phyloP scores from a whole-genome alignment of 2,888 invertebrate genomes.

The Gerosis bhagava region DNA sequence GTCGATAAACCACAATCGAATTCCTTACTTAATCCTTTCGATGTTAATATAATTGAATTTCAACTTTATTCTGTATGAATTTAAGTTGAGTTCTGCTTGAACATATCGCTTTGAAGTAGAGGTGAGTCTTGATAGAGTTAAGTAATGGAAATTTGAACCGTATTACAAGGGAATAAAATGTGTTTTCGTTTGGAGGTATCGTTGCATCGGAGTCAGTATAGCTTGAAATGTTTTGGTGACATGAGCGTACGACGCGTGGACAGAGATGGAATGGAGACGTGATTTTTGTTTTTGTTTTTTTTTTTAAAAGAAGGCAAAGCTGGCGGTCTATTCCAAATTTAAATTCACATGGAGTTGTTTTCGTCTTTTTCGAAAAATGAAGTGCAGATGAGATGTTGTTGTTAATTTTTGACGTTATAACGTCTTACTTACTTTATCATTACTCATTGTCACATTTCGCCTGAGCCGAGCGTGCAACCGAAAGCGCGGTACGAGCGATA shows the following conservation, averaged over 20 bases:
- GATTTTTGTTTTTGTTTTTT: neutral
- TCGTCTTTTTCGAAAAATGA: too few relatives aligned
- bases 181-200: constrained; percentile 36
- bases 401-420: too few relatives aligned
- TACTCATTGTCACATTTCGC: too few relatives aligned
- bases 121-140: neutral
- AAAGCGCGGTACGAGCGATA: too few relatives aligned
- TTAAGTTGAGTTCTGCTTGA: constrained; percentile 36
- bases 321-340: constrained; percentile 9
- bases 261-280: constrained; percentile 47
- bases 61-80: constrained; percentile 27
- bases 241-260: constrained; percentile 61
- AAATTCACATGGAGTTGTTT: neutral
- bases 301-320: neutral
- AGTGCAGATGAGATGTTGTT: too few relatives aligned
- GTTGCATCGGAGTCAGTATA: constrained; percentile 49
- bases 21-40: constrained; percentile 47
- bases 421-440: too few relatives aligned
- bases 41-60: constrained; percentile 35
- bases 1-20: constrained; percentile 33
- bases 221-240: constrained; percentile 81
- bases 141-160: neutral
- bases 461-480: too few relatives aligned
- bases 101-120: neutral
- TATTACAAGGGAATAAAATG: constrained; percentile 18